These are phyloP conservation scores for Drosophila nr. medialis DNA, from an alignment of 2,888 invertebrate species.

Conservation along the genomic window DNA sequence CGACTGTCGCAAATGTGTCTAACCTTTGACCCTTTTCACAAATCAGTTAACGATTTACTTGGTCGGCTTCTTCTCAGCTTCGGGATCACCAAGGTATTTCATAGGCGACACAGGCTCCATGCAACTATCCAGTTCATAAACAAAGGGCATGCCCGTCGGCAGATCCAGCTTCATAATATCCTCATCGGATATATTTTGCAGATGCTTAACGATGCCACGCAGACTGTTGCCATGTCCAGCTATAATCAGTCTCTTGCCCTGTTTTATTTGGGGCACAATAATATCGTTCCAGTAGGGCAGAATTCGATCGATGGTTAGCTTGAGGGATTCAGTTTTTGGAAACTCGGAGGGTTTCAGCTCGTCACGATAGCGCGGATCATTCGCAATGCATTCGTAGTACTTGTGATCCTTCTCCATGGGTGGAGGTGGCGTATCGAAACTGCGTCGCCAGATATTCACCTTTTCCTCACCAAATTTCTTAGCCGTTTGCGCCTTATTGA, in stretches of 20 bases:
- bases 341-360: constrained; percentile 91
- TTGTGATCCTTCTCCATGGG: constrained; percentile 91
- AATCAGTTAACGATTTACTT: constrained; percentile 85
- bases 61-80: constrained; percentile 90
- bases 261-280: constrained; percentile 90
- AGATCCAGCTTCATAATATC: constrained; percentile 91
- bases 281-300: constrained; percentile 95
- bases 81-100: constrained; percentile 92
- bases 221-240: constrained; percentile 96
- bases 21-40: constrained; percentile 17
- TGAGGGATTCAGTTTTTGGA: constrained; percentile 93
- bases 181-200: constrained; percentile 91
- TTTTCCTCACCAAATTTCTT: constrained; percentile 94
- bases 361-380: constrained; percentile 90
- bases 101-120: constrained; percentile 90
- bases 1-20: constrained; percentile 16
- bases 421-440: constrained; percentile 94
- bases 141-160: constrained; percentile 93
- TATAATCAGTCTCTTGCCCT: constrained; percentile 91
- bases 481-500: constrained; percentile 94
- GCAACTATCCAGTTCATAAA: constrained; percentile 90
- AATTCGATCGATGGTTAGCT: constrained; percentile 92
- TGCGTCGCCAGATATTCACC: constrained; percentile 93
- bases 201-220: constrained; percentile 93
- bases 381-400: constrained; percentile 90